phyloP scores from a whole-genome alignment of 2,888 invertebrate species.

The Polyommatus iphigenia region DNA sequence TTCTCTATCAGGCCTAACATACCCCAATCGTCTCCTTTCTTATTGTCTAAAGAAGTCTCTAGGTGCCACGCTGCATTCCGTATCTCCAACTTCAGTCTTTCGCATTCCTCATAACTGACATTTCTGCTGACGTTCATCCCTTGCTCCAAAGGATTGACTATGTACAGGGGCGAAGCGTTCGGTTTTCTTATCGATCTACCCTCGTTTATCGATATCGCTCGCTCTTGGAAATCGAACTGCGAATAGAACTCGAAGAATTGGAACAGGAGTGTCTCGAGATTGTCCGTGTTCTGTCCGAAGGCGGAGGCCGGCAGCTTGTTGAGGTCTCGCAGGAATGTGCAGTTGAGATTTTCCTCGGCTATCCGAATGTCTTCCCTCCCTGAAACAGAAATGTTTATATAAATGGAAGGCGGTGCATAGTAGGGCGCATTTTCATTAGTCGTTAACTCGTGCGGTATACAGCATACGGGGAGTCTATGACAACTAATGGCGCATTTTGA shows the following conservation, averaged over 20 bases:
- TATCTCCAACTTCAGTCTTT: slow-evolving; percentile 82
- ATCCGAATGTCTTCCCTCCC: slow-evolving; percentile 81
- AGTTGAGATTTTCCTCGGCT: slow-evolving; percentile 86
- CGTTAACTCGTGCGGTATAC: too few species aligned
- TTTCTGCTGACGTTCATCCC: slow-evolving; percentile 92
- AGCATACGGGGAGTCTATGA: too few species aligned
- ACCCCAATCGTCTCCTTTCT: slow-evolving; percentile 71
- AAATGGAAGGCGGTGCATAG: neutral
- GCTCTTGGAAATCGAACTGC: slow-evolving; percentile 87
- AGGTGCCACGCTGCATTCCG: slow-evolving; percentile 86
- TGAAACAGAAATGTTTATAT: slow-evolving; percentile 44
- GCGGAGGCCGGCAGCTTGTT: slow-evolving; percentile 66
- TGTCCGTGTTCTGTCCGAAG: slow-evolving; percentile 68
- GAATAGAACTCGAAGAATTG: slow-evolving; percentile 92
- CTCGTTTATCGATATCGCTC: slow-evolving; percentile 87
- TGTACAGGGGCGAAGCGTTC: slow-evolving; percentile 86
- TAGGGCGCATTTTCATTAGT: too few species aligned
- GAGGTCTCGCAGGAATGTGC: slow-evolving; percentile 86
- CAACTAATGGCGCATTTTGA: too few species aligned
- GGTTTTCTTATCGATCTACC: slow-evolving; percentile 84
- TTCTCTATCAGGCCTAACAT: slow-evolving; percentile 74
- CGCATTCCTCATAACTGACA: slow-evolving; percentile 86
- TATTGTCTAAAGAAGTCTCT: slow-evolving; percentile 73
- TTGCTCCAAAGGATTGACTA: slow-evolving; percentile 91
- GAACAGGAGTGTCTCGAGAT: slow-evolving; percentile 82